These are phyloP conservation scores for Apaloderma vittatum DNA, from an alignment of 2,113 vertebrate genomes.

Conservation along the genomic window DNA sequence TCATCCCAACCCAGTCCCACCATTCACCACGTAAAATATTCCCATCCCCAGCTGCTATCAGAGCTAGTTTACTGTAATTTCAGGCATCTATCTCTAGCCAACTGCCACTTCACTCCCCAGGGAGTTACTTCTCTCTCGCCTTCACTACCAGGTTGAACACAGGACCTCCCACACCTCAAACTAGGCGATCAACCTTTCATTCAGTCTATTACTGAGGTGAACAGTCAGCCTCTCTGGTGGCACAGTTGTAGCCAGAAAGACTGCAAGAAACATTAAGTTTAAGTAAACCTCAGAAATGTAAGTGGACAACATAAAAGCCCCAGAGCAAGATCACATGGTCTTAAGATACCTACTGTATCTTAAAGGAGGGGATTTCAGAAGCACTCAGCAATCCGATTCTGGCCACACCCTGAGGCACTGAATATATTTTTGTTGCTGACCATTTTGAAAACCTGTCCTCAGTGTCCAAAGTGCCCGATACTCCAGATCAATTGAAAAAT, in stretches of 20 bases:
- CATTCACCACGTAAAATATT: neutral
- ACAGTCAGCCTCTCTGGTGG: neutral
- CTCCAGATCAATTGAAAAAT: neutral
- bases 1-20: neutral
- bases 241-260: neutral
- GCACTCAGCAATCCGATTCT: neutral
- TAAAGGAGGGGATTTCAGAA: neutral
- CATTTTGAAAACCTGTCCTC: neutral
- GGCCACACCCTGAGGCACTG: neutral
- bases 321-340: neutral
- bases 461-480: neutral
- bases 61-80: neutral
- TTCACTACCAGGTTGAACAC: neutral
- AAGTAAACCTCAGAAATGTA: neutral
- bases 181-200: neutral
- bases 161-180: neutral
- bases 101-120: neutral
- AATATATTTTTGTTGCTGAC: neutral
- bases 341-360: neutral
- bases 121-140: neutral
- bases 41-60: neutral
- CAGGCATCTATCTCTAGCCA: neutral
- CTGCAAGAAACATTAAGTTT: neutral
- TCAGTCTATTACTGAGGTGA: neutral
- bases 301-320: neutral